A percentile compares a stretch with the other conserved stretches of the same genome.
Conservation (phyloP, 2,888 invertebrate species). For the Flexamia atlantica region DNA sequence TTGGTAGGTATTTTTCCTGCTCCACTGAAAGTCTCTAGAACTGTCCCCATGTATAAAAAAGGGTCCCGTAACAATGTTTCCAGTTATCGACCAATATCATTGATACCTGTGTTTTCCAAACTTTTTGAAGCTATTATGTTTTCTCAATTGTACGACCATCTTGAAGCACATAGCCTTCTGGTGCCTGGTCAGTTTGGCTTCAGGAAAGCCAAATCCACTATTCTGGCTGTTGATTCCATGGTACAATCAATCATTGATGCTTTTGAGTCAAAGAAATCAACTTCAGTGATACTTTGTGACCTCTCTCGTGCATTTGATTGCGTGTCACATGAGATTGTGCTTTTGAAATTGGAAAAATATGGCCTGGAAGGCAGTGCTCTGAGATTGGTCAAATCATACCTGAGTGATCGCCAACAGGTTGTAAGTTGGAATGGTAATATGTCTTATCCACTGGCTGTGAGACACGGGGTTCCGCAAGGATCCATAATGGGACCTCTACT, state of each 20-base stretch:
- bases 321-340: no score
- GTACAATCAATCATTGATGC: constrained; percentile 12
- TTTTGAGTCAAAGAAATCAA: neutral
- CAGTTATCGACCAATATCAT: constrained; percentile 15
- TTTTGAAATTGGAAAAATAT: no score
- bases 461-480: constrained; percentile 25
- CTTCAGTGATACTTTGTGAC: no score
- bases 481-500: constrained; percentile 30
- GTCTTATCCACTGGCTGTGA: no score
- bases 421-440: no score
- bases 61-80: constrained; percentile 6
- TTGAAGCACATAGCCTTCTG: constrained; percentile 14
- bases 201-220: constrained; percentile 23
- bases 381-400: no score
- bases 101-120: constrained; percentile 46
- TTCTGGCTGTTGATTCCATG: constrained; percentile 18
- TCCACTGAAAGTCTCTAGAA: constrained; percentile 44
- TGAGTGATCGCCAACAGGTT: no score
- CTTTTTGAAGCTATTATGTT: constrained; percentile 24
- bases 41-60: constrained; percentile 39
- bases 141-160: constrained; percentile 30
- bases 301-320: no score
- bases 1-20: constrained; percentile 5
- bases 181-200: constrained; percentile 47
- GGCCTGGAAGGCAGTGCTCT: no score